Percentiles rank a stretch among this genome's conserved stretches.
These are phyloP conservation scores for Metellina segmentata DNA, from an alignment of 2,888 invertebrate species.

Conservation along the genomic window DNA sequence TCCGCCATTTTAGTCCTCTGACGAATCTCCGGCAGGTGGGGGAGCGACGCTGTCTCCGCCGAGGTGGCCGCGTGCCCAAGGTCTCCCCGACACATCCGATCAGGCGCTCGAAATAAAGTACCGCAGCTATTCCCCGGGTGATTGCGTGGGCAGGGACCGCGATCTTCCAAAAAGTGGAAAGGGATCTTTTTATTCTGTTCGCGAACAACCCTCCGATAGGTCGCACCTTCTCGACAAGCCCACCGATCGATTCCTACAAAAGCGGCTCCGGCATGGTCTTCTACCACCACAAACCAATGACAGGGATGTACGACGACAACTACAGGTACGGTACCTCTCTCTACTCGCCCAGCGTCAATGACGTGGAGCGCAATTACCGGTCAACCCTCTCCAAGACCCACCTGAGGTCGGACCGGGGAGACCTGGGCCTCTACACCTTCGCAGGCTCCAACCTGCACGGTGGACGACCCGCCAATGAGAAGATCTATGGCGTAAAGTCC, in stretches of 20 bases:
- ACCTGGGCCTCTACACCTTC: constrained; percentile 67
- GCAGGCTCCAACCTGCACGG: constrained; percentile 70
- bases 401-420: constrained; percentile 76
- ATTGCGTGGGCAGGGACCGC: constrained; percentile 35
- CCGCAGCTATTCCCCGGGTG: not conserved
- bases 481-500: not conserved
- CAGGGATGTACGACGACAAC: constrained; percentile 77
- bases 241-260: constrained; percentile 6
- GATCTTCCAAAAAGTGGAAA: not conserved
- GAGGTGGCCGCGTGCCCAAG: constrained; percentile 27
- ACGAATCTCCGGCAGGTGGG: constrained; percentile 61
- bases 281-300: constrained; percentile 71
- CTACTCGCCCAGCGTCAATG: constrained; percentile 71
- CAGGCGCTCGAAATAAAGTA: not conserved
- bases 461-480: constrained; percentile 44
- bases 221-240: constrained; percentile 2
- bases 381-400: constrained; percentile 75
- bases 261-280: constrained; percentile 41
- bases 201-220: not conserved
- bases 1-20: constrained; percentile 51
- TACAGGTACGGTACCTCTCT: constrained; percentile 77
- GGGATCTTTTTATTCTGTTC: not conserved
- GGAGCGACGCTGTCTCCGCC: constrained; percentile 62
- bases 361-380: constrained; percentile 77
- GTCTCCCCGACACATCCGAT: not conserved